phyloP scores from a whole-genome alignment of 1,140 invertebrate genomes.

The Drosophila tropicalis region DNA sequence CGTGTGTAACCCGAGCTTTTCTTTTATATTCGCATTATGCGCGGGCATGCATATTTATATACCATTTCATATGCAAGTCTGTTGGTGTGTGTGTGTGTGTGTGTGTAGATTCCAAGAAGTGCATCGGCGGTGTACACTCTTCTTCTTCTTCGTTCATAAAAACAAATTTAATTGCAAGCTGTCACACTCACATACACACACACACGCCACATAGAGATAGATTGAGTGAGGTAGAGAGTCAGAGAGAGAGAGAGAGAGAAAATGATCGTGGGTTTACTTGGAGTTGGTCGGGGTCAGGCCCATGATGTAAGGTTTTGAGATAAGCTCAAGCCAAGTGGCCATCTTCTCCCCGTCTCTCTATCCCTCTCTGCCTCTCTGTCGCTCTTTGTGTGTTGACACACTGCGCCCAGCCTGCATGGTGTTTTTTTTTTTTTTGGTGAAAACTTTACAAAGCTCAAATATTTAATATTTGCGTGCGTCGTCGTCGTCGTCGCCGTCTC shows the following conservation, averaged over 20 bases:
- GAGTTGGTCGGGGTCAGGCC: constrained; percentile 39
- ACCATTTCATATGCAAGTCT: constrained; percentile 15
- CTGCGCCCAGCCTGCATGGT: constrained; percentile 29
- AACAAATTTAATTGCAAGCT: constrained; percentile 81
- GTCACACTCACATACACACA: constrained; percentile 53
- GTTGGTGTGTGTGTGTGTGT: constrained; percentile 9
- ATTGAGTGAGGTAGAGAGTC: constrained; percentile 28
- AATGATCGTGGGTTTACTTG: constrained; percentile 17
- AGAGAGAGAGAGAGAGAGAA: constrained; percentile 34
- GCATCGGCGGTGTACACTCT: constrained; percentile 42
- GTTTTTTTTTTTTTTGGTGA: constrained; percentile 44
- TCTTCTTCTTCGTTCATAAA: constrained; percentile 55
- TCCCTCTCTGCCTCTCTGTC: background rate
- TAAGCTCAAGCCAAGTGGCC: constrained; percentile 56
- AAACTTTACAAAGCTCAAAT: constrained; percentile 69
- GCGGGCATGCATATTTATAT: constrained; percentile 78
- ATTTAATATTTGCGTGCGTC: constrained; percentile 73
- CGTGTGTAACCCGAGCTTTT: constrained; percentile 75
- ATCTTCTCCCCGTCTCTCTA: constrained; percentile 3
- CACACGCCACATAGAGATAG: constrained; percentile 23
- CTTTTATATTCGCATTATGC: constrained; percentile 75
- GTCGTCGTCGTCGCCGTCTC: background rate
- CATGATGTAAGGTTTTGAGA: constrained; percentile 71
- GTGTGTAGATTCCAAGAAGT: constrained; percentile 72
- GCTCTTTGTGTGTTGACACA: constrained; percentile 61